phyloP scores from a whole-genome alignment of 2,113 vertebrate genomes.

The Bufo gargarizans region DNA sequence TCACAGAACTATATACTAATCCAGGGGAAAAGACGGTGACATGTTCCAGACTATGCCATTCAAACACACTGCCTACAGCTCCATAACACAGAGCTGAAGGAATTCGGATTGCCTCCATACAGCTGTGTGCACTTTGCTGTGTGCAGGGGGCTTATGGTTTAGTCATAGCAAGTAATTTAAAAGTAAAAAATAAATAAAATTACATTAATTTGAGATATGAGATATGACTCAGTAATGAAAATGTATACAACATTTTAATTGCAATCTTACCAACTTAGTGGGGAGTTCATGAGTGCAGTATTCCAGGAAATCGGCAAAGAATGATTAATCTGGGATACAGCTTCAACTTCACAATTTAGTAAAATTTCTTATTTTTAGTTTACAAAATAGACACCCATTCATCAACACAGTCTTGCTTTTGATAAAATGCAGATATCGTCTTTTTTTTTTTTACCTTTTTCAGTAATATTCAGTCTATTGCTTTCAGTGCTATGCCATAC shows the following conservation, averaged over 20 bases:
- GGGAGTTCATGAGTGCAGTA: not conserved
- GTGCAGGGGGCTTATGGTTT: no score
- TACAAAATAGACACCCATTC: not conserved
- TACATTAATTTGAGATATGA: not conserved
- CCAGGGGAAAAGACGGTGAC: no score
- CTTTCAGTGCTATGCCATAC: not conserved
- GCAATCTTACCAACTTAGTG: not conserved
- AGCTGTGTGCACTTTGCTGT: no score
- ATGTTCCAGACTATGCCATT: no score
- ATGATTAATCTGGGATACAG: not conserved
- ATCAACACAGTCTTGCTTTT: not conserved
- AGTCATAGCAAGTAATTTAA: no score
- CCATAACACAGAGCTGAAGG: no score
- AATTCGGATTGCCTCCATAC: no score
- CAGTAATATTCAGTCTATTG: not conserved
- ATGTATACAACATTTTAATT: not conserved
- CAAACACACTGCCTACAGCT: no score
- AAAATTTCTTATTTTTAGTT: not conserved
- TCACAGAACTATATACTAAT: no score
- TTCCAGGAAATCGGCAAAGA: not conserved
- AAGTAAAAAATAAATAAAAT: not conserved
- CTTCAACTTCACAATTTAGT: not conserved
- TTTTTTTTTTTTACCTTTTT: conserved; percentile 8
- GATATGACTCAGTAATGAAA: not conserved
- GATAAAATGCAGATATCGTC: not conserved